Conservation (phyloP, 1,140 invertebrate genomes). For the Melanaphis sacchari region DNA sequence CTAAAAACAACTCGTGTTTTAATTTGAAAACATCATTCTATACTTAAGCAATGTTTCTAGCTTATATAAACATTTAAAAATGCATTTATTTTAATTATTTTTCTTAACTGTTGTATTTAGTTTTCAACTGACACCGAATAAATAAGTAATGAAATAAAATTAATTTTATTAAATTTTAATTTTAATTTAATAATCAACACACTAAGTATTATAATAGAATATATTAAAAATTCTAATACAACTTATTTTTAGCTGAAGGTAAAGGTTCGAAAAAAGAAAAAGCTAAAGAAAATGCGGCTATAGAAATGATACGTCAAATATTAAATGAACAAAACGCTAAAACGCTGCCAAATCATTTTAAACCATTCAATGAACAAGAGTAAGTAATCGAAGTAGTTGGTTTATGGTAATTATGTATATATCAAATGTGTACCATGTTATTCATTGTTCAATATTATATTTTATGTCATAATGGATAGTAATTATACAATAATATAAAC, state of each 20-base stretch:
- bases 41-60: not conserved
- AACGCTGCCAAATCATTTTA: constrained; percentile 33
- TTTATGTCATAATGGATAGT: not conserved
- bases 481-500: not conserved
- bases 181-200: not conserved
- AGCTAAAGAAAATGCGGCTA: constrained; percentile 57
- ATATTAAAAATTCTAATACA: not conserved
- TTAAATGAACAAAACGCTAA: constrained; percentile 45
- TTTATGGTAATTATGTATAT: not conserved
- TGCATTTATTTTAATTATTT: not conserved
- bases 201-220: not conserved
- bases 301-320: constrained; percentile 56
- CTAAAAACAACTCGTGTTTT: not conserved
- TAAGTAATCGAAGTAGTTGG: constrained; percentile 20
- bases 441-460: not conserved
- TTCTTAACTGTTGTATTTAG: not conserved
- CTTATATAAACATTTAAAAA: not conserved
- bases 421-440: not conserved
- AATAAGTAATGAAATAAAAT: not conserved
- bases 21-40: not conserved
- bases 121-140: not conserved
- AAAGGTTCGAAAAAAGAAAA: constrained; percentile 57
- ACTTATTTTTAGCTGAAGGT: constrained; percentile 41
- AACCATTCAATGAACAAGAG: constrained; percentile 54
- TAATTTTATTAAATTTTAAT: not conserved